A percentile compares a stretch with the other conserved stretches of the same genome.
Evolutionary conservation across 2,113 vertebrate genomes (phyloP).

Genomic region (Ibidorhyncha struthersii): DNA sequence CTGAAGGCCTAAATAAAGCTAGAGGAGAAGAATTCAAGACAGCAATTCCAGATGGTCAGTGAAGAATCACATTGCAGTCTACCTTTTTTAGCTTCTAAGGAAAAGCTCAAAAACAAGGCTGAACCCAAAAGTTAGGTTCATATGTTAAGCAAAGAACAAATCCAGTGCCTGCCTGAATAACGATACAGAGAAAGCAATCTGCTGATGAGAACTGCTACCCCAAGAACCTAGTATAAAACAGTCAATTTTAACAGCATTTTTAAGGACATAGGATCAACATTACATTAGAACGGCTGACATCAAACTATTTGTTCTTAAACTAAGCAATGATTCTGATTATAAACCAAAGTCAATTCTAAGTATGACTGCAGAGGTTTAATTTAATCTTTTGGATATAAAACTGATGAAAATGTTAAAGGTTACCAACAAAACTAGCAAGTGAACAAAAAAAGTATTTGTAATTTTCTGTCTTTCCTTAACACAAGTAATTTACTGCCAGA

Average conservation of each 20-base stretch:
- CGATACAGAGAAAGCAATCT: background rate
- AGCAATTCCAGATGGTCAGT: background rate
- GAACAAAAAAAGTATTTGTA: background rate
- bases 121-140: background rate
- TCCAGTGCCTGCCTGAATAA: background rate
- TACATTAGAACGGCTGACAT: background rate
- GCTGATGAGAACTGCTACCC: background rate
- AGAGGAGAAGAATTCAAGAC: background rate
- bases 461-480: background rate
- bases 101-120: background rate
- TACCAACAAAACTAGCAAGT: background rate
- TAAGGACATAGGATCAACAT: background rate
- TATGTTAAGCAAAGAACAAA: background rate
- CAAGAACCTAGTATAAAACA: background rate
- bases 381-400: background rate
- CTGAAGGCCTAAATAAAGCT: background rate
- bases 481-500: background rate
- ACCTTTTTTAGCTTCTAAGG: background rate
- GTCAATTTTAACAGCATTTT: background rate
- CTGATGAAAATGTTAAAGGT: background rate
- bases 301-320: background rate
- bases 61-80: background rate
- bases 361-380: background rate
- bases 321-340: background rate
- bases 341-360: background rate